Conservation (phyloP, 2,888 invertebrate genomes). For the Cylloceria caligata region DNA sequence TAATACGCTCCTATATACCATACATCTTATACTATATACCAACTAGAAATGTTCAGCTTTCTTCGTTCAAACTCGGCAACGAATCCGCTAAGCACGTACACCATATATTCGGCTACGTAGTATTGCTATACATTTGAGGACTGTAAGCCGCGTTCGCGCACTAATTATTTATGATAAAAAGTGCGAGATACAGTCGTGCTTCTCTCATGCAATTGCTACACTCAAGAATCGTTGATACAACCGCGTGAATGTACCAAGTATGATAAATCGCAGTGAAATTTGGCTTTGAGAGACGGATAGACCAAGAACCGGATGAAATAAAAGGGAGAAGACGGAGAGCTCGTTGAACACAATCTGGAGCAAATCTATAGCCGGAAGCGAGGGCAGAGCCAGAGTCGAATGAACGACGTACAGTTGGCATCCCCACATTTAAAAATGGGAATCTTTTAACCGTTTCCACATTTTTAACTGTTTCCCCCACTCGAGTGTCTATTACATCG, state of each 20-base stretch:
- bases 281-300: neutral
- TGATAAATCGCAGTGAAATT: constrained; percentile 48
- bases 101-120: constrained; percentile 23
- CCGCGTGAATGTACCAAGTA: constrained; percentile 43
- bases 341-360: constrained; percentile 55
- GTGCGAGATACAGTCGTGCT: constrained; percentile 65
- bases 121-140: constrained; percentile 68
- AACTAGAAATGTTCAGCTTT: constrained; percentile 64
- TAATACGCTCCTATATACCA: constrained; percentile 16
- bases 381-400: too few relatives aligned
- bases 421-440: too few relatives aligned
- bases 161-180: constrained; percentile 77
- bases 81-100: constrained; percentile 1
- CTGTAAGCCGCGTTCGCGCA: constrained; percentile 76
- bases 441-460: neutral
- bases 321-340: constrained; percentile 2
- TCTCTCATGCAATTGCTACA: constrained; percentile 17
- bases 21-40: constrained; percentile 8
- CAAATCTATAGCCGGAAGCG: too few relatives aligned
- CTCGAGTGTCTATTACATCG: too few relatives aligned
- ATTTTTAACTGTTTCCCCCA: too few relatives aligned
- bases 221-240: constrained; percentile 20
- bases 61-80: constrained; percentile 52
- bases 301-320: neutral
- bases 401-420: too few relatives aligned